Evolutionary conservation across 1,140 invertebrate genomes (phyloP).

Genomic region (Saxidomus purpurata): DNA sequence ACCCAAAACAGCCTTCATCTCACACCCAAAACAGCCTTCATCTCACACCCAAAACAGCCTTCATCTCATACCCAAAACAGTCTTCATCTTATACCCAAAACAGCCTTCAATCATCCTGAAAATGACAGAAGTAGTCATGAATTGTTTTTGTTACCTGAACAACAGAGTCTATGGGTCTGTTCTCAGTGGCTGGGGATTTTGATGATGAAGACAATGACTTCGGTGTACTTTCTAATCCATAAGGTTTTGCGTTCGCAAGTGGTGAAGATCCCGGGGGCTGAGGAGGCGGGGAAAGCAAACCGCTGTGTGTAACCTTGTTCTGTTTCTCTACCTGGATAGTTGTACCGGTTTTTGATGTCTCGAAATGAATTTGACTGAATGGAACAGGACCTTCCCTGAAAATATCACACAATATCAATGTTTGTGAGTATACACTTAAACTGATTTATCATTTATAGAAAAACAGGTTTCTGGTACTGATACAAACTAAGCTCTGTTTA

Average conservation of each 20-base stretch:
- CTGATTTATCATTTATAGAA: conserved; percentile 7
- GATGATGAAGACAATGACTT: conserved; percentile 55
- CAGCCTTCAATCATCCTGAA: no score
- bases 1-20: no score
- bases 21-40: no score
- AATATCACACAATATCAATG: neutral
- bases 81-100: no score
- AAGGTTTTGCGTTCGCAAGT: neutral
- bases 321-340: conserved; percentile 94
- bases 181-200: conserved; percentile 40
- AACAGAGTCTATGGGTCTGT: conserved; percentile 31
- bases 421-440: neutral
- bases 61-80: no score
- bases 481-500: no score
- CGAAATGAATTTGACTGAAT: conserved; percentile 89
- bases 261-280: conserved; percentile 62
- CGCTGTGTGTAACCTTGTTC: conserved; percentile 88
- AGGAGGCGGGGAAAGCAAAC: conserved; percentile 72
- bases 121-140: no score
- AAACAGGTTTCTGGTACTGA: conserved; percentile 19
- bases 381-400: conserved; percentile 88
- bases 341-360: conserved; percentile 92
- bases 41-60: no score
- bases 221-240: conserved; percentile 46
- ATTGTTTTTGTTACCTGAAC: conserved; percentile 39